phyloP scores from a whole-genome alignment of 2,888 invertebrate species.

The Neuroscelio doddi region DNA sequence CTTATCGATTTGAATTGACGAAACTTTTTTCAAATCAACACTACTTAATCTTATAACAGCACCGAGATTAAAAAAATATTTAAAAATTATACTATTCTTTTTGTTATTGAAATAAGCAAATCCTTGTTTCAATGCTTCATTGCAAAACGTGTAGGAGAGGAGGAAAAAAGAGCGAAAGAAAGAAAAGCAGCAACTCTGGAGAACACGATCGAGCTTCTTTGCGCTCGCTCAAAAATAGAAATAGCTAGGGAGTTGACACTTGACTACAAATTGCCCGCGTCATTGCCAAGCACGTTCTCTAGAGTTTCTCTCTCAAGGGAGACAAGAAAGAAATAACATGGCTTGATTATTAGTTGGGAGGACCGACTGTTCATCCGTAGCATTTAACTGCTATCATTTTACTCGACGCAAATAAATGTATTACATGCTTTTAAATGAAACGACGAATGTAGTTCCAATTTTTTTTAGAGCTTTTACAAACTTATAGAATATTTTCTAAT shows the following conservation, averaged over 20 bases:
- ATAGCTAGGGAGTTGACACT: constrained; percentile 66
- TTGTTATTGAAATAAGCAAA: too few species aligned
- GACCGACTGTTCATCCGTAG: constrained; percentile 16
- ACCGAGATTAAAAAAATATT: too few species aligned
- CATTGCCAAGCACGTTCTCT: constrained; percentile 58
- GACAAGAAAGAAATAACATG: constrained; percentile 45
- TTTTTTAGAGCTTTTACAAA: too few species aligned
- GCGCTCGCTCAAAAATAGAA: constrained; percentile 67
- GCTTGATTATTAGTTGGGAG: constrained; percentile 41
- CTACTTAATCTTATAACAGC: too few species aligned
- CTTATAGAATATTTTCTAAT: too few species aligned
- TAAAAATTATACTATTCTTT: too few species aligned
- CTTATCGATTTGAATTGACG: too few species aligned
- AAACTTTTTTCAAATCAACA: too few species aligned
- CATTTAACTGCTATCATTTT: constrained; percentile 23
- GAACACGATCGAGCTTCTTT: constrained; percentile 30
- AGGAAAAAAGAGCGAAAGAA: constrained; percentile 9
- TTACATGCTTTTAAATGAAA: constrained; percentile 36
- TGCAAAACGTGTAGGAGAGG: too few species aligned
- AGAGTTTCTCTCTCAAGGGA: constrained; percentile 29
- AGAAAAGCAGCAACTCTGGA: constrained; percentile 29
- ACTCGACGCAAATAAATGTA: constrained; percentile 32
- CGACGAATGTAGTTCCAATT: not conserved
- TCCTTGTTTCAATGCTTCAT: too few species aligned
- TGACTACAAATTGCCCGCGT: constrained; percentile 70